phyloP scores from a whole-genome alignment of 2,797 vertebrate genomes.

The Eulemur rubriventer region DNA sequence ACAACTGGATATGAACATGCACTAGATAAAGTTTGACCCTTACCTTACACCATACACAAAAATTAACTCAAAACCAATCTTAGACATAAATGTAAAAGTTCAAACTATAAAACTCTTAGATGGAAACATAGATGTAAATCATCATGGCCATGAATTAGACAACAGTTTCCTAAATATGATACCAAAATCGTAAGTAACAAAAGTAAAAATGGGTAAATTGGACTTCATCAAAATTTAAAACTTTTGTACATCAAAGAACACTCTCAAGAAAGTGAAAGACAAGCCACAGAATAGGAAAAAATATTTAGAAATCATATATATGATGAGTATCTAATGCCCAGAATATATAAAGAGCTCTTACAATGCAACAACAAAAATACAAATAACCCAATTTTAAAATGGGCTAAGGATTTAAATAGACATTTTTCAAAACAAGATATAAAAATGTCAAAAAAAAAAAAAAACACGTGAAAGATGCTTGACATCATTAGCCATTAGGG shows the following conservation, averaged over 20 bases:
- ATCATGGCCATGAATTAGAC: not conserved
- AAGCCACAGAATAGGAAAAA: not conserved
- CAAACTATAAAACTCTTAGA: constrained; percentile 13
- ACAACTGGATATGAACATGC: not conserved
- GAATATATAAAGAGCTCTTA: not conserved
- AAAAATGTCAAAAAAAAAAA: not conserved
- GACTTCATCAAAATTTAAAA: constrained; percentile 27
- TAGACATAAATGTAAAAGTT: not conserved
- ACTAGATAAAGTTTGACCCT: not conserved
- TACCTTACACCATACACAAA: not conserved
- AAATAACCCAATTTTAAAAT: not conserved
- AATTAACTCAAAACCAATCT: not conserved
- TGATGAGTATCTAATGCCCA: not conserved
- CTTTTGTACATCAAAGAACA: not conserved
- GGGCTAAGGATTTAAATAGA: not conserved
- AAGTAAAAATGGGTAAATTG: constrained; percentile 8
- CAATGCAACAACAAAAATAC: not conserved
- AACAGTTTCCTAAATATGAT: not conserved
- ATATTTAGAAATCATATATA: not conserved
- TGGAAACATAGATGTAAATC: not conserved
- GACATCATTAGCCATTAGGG: not conserved
- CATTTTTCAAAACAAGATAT: not conserved
- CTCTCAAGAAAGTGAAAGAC: not conserved
- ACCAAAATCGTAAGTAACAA: not conserved
- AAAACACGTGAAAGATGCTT: not conserved